Evolutionary conservation across 2,113 vertebrate genomes (phyloP).

Genomic region (Prochilodus magdalenae): DNA sequence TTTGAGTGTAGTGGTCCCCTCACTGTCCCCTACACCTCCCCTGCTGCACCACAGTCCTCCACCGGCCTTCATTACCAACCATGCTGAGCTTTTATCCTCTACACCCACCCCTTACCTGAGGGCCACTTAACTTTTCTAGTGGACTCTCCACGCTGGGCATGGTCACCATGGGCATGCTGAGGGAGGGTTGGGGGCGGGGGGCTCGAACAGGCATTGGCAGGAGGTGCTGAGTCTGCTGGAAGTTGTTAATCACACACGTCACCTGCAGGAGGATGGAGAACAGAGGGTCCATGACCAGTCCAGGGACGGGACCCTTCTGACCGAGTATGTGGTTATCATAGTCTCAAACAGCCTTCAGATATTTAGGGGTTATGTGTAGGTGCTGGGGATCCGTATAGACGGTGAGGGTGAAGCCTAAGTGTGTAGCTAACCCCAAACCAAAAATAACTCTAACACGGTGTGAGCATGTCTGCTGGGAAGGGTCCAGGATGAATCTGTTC

Average conservation of each 20-base stretch:
- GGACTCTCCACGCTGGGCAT: constrained; percentile 83
- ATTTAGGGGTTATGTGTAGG: too few relatives aligned
- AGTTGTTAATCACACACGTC: constrained; percentile 81
- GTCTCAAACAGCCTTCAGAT: background rate
- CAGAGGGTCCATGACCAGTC: background rate
- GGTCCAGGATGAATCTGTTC: background rate
- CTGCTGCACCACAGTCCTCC: background rate
- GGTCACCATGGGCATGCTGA: constrained; percentile 74
- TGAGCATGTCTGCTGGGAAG: too few relatives aligned
- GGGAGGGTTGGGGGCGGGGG: constrained; percentile 66
- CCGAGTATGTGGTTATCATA: too few relatives aligned
- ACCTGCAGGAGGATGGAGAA: constrained; percentile 65
- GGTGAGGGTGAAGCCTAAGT: too few relatives aligned
- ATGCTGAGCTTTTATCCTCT: too few relatives aligned
- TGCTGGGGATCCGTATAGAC: too few relatives aligned
- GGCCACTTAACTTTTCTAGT: constrained; percentile 92
- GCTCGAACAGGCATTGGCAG: constrained; percentile 42
- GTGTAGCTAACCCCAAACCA: too few relatives aligned
- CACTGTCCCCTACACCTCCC: background rate
- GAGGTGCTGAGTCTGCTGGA: constrained; percentile 66
- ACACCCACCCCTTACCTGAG: constrained; percentile 84
- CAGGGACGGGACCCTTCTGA: too few relatives aligned
- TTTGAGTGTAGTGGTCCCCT: too few relatives aligned
- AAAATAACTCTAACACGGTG: too few relatives aligned
- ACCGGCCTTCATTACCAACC: background rate